Evolutionary conservation across 2,113 vertebrate species (phyloP), one percentile per base, ranked within the genome.

Genomic region (Odocoileus virginianus): DNA sequence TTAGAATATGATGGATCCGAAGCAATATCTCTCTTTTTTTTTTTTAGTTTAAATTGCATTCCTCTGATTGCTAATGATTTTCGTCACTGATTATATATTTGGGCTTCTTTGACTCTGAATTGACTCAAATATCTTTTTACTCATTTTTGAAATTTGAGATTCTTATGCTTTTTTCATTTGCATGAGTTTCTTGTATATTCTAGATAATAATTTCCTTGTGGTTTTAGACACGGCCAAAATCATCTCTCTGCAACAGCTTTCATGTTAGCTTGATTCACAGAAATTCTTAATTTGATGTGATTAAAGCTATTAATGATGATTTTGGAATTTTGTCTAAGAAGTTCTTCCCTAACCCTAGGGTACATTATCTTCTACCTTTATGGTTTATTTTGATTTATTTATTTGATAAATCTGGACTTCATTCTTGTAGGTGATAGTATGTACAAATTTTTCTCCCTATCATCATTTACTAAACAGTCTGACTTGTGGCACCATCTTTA

Each of bases 341-440:
- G 45, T 76, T 91, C 52, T 84, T 93, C 52, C 33, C 36, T 87
- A 64, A 47, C 33, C 52, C 36, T 60, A 74, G 30, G 27, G 14
- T 11, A 93, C 19, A 55, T 61, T 58, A 61, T 74, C 40, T 90
- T 91, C 21, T 19, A 17, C 50, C 19, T 89, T 91, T 95, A 55
- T 94, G 45, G 6, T 54, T 93, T 93, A 58, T n/a, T 6, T 85
- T 91, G 76, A 64, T 81, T 93, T 96, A 84, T 83, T 91, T 95
- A 43, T 95, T 81, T 64, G 93, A 52, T 76, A 71, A 74, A 61
- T 74, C 16, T 93, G 58, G 5, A 89, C 61, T 89, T 25, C 1
- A 45, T 74, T 10, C 76, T 91, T 87, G 12, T 78, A 33, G 92
- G 19, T 88, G 33, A 6, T 91, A 60, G 79, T 61, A 88, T 54